Evolutionary conservation across 1,140 invertebrate genomes (phyloP).

Genomic region (Pseudomyrmex concolor): DNA sequence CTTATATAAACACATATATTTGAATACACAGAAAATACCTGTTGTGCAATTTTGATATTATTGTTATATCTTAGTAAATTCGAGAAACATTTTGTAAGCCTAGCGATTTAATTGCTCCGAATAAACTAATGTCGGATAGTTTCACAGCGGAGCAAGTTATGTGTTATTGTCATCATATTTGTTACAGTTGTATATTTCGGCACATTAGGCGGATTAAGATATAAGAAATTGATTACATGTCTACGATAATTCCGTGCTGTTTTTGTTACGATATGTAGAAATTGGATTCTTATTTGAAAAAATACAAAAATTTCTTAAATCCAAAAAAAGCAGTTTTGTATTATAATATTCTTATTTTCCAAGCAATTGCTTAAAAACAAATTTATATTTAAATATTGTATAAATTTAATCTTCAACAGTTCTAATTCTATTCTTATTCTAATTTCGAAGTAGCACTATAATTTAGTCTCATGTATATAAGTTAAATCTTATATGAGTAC

Average conservation of each 20-base stretch:
- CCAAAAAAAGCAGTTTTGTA: neutral
- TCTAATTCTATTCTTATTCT: too few relatives aligned
- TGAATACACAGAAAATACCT: constrained; percentile 21
- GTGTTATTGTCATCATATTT: constrained; percentile 63
- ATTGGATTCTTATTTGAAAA: constrained; percentile 65
- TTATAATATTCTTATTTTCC: too few relatives aligned
- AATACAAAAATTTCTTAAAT: constrained; percentile 78
- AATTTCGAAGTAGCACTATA: too few relatives aligned
- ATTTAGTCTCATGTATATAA: too few relatives aligned
- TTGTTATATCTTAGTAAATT: constrained; percentile 71
- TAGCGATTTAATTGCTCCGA: constrained; percentile 48
- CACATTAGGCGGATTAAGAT: constrained; percentile 54
- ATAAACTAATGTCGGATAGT: constrained; percentile 45
- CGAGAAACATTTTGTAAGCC: constrained; percentile 39
- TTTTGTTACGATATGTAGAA: constrained; percentile 68
- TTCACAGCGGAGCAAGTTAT: constrained; percentile 43
- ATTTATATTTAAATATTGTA: too few relatives aligned
- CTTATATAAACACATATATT: neutral
- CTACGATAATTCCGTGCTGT: constrained; percentile 73
- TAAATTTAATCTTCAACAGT: too few relatives aligned
- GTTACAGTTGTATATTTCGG: constrained; percentile 71
- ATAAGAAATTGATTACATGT: constrained; percentile 69
- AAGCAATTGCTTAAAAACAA: too few relatives aligned
- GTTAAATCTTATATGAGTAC: too few relatives aligned
- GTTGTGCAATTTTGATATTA: constrained; percentile 66